Evolutionary conservation across 2,888 invertebrate genomes (phyloP), one percentile per base, ranked within the genome.

Genomic region (Priocnemis perturbator): DNA sequence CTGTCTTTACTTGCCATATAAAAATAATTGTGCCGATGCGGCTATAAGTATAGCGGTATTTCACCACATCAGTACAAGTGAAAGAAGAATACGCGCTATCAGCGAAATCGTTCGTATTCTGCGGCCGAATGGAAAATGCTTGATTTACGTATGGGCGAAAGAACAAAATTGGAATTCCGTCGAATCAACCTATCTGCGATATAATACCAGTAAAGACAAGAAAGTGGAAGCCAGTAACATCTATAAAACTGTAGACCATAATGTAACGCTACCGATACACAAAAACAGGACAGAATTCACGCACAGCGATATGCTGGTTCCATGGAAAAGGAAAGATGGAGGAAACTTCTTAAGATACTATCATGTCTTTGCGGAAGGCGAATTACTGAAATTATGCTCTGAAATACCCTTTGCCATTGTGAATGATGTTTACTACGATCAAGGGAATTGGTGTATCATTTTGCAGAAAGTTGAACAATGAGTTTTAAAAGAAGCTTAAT

Each of bases 141-240:
- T 99, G 4, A 93, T 99, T 69, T 98, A 98, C 77, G 99, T 98
- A 0, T 99, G 99, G 99, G 97, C 99, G 0, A 95, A 95, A 88
- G 95, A 98, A 86, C 98, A 98, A 89, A 91, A 91, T 1, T 92
- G 90, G 71, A 91, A 94, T 53, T 91, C 91, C 20, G 89, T 91
- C 61, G 93, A 93, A 82, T 94, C 95, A 0, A 92, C 92, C 64
- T 96, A 95, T 84, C 89, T 96, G 26, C 93, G 93, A 76, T 93
- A 77, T 17, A 79, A 78, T 52, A 64, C 77, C 14, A 91, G 91
- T 77, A 91, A 91, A 71, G 91, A 91, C 74, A 90, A 91, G 60
- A 88, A 90, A 45, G 90, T 88, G 78, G 81, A 85, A 3, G 59
- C 69, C 11, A 50, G 65, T 21, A 30, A 56, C 21, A 62, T 44